These are phyloP conservation scores for Drosophila buzzatii DNA, from an alignment of 2,888 invertebrate species.

Conservation along the genomic window DNA sequence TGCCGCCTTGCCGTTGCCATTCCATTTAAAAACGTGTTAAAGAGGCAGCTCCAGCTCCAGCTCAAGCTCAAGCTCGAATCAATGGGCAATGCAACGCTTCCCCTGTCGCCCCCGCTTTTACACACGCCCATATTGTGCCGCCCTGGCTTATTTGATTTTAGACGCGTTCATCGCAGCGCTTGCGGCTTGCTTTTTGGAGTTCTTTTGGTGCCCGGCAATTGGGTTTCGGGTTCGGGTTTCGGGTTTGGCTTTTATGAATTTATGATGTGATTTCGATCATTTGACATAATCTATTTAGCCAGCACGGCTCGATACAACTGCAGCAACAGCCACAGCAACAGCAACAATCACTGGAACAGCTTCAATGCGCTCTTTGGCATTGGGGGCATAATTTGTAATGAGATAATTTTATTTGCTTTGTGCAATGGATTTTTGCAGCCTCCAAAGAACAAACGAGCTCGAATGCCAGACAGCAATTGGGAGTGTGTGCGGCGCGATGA, in stretches of 20 bases:
- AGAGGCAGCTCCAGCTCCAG: slow-evolving; percentile 59
- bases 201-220: slow-evolving; percentile 23
- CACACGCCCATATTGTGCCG: slow-evolving; percentile 70
- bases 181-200: slow-evolving; percentile 47
- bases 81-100: neutral
- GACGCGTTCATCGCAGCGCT: slow-evolving; percentile 71
- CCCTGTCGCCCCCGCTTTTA: neutral
- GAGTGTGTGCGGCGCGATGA: neutral
- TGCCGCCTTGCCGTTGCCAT: slow-evolving; percentile 57
- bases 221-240: slow-evolving; percentile 20
- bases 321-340: slow-evolving; percentile 7
- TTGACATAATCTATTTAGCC: slow-evolving; percentile 84
- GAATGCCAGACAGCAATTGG: neutral
- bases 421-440: slow-evolving; percentile 58
- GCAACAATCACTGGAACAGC: neutral
- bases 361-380: slow-evolving; percentile 35
- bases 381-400: slow-evolving; percentile 79
- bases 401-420: slow-evolving; percentile 84
- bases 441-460: slow-evolving; percentile 10
- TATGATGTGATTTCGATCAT: slow-evolving; percentile 85
- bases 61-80: slow-evolving; percentile 35
- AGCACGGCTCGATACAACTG: slow-evolving; percentile 46
- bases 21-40: slow-evolving; percentile 79
- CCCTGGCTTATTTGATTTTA: slow-evolving; percentile 77
- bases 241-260: slow-evolving; percentile 65